Percentiles rank a stretch among this genome's conserved stretches.
phyloP scores from a whole-genome alignment of 1,140 invertebrate species.

The Hylyphantes graminicola region DNA sequence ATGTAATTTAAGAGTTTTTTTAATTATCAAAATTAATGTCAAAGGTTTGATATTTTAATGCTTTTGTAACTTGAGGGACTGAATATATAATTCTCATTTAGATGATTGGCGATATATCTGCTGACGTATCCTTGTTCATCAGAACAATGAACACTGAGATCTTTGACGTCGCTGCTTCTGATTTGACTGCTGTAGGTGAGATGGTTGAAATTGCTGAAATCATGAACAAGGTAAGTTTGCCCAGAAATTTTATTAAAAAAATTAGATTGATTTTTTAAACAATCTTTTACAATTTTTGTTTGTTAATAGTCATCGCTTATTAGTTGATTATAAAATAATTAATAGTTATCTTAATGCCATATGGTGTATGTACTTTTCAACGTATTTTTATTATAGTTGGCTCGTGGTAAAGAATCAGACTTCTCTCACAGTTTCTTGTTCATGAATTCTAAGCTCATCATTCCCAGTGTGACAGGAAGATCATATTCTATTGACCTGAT shows the following conservation, averaged over 20 bases:
- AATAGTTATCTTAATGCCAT: too few relatives aligned
- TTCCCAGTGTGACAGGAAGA: conserved; percentile 84
- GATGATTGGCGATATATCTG: neutral
- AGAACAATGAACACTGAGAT: conserved; percentile 31
- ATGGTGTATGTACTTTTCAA: neutral
- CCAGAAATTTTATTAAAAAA: neutral
- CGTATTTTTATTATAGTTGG: conserved; percentile 8
- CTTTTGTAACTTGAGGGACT: neutral
- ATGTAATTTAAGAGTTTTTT: neutral
- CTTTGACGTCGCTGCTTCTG: conserved; percentile 30
- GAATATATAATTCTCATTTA: neutral
- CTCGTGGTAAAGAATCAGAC: conserved; percentile 21
- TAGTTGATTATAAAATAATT: too few relatives aligned
- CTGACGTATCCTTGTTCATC: conserved; percentile 7
- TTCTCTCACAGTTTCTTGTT: conserved; percentile 70
- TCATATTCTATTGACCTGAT: conserved; percentile 78
- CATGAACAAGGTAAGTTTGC: conserved; percentile 24
- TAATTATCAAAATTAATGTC: neutral
- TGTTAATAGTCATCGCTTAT: too few relatives aligned
- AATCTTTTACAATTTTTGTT: neutral
- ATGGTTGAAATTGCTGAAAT: conserved; percentile 31
- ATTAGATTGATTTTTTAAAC: neutral
- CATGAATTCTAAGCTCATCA: conserved; percentile 79
- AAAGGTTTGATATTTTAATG: too few relatives aligned
- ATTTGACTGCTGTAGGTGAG: conserved; percentile 19